Percentiles rank a stretch among this genome's conserved stretches.
Conservation (phyloP, 2,113 vertebrate species). For the Elephas maximus region DNA sequence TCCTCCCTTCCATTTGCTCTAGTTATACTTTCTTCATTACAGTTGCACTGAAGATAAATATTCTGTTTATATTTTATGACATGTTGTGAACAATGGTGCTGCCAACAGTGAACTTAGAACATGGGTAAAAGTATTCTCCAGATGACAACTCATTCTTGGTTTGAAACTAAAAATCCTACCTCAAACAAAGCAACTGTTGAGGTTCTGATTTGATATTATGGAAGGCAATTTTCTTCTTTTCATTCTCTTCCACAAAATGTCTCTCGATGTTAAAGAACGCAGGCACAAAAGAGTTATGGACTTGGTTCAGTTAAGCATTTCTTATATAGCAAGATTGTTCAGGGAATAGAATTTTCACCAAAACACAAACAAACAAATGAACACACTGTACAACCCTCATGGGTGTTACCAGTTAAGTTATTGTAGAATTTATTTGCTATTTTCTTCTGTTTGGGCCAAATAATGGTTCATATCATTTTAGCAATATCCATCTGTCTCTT, state of each 20-base stretch:
- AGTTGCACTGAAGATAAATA: conserved; percentile 39
- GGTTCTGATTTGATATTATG: not conserved
- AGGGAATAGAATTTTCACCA: not conserved
- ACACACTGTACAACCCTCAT: not conserved
- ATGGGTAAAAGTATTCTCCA: not conserved
- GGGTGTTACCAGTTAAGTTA: conserved; percentile 29
- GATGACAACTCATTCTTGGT: conserved; percentile 9
- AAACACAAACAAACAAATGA: not conserved
- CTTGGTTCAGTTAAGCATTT: not conserved
- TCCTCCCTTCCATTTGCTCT: conserved; percentile 20
- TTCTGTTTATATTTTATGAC: conserved; percentile 61
- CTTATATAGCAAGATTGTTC: not conserved
- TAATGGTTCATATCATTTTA: not conserved
- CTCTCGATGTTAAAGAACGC: not conserved
- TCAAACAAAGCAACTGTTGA: not conserved
- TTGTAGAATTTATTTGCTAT: conserved; percentile 20
- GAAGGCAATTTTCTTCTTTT: not conserved
- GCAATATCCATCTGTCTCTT: not conserved
- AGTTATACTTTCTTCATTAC: conserved; percentile 55
- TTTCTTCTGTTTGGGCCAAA: conserved; percentile 40
- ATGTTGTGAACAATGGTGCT: conserved; percentile 14
- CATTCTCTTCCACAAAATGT: not conserved
- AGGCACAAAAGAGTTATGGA: not conserved
- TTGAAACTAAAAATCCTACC: not conserved
- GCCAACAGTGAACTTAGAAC: conserved; percentile 22